Percentiles rank a stretch among this genome's conserved stretches.
phyloP scores from a whole-genome alignment of 2,888 invertebrate species.

The Metacarcinus magister region DNA sequence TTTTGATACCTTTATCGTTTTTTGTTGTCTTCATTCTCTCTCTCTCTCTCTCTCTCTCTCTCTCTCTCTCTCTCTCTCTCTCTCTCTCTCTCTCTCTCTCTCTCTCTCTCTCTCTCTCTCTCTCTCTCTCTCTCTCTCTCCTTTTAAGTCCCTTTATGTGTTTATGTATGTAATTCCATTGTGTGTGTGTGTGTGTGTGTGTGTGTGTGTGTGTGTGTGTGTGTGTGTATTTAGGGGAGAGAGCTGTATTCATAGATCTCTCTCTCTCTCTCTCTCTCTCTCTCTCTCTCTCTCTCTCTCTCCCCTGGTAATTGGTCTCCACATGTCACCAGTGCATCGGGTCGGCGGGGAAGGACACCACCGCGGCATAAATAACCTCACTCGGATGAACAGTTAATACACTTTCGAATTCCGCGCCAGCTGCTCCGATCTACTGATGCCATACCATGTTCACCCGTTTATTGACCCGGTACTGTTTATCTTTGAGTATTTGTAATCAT shows the following conservation, averaged over 20 bases:
- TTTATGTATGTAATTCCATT: not conserved
- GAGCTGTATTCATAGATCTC: too few species aligned
- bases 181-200: slow-evolving; percentile 46
- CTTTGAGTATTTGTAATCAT: not conserved
- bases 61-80: slow-evolving; percentile 52
- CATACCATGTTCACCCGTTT: not conserved
- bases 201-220: slow-evolving; percentile 49
- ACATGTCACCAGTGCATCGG: not conserved
- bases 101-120: slow-evolving; percentile 52
- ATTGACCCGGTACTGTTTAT: not conserved
- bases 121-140: slow-evolving; percentile 1
- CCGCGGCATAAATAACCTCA: slow-evolving; percentile 77
- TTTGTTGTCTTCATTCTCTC: slow-evolving; percentile 20
- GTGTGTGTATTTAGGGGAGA: too few species aligned
- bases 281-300: slow-evolving; percentile 9
- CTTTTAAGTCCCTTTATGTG: not conserved
- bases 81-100: slow-evolving; percentile 56
- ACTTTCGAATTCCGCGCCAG: slow-evolving; percentile 78
- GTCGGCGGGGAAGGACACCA: not conserved
- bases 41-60: slow-evolving; percentile 53
- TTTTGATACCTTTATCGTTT: slow-evolving; percentile 50
- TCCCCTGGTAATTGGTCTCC: not conserved
- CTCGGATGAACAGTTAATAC: slow-evolving; percentile 78
- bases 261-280: slow-evolving; percentile 50
- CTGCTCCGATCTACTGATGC: slow-evolving; percentile 67